A percentile compares a stretch with the other conserved stretches of the same genome.
phyloP scores from a whole-genome alignment of 2,797 vertebrate species.

The Potorous gilbertii region DNA sequence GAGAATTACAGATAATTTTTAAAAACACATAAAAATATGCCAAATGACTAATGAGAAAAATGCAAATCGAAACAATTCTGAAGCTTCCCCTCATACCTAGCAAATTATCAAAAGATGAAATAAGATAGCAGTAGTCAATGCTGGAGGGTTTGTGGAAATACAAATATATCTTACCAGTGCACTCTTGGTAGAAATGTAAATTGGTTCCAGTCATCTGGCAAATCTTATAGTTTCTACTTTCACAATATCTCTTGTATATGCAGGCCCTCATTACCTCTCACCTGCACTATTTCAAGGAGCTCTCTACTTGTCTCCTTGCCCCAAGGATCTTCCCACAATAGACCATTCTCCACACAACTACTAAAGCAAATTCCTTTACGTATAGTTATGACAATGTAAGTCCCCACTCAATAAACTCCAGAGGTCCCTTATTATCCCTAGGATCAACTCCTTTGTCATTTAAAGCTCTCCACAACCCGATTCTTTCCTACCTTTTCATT shows the following conservation, averaged over 20 bases:
- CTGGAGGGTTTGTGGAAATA: background rate
- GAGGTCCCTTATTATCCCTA: background rate
- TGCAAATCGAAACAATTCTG: background rate
- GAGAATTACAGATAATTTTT: background rate
- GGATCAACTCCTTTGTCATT: background rate
- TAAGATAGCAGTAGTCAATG: background rate
- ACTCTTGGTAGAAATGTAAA: background rate
- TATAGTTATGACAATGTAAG: background rate
- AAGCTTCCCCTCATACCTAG: background rate
- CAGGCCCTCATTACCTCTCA: background rate
- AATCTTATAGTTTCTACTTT: background rate
- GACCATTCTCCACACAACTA: background rate
- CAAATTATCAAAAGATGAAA: background rate
- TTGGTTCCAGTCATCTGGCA: background rate
- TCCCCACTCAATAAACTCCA: background rate
- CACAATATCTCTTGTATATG: background rate
- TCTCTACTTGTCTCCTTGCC: background rate
- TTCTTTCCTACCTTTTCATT: background rate
- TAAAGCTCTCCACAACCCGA: background rate
- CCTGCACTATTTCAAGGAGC: background rate
- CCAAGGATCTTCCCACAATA: background rate
- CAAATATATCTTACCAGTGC: background rate
- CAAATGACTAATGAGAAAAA: background rate
- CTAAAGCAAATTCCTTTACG: background rate
- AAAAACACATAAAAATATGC: background rate